Conservation (phyloP, 1,140 invertebrate genomes). For the Elysia chlorotica region DNA sequence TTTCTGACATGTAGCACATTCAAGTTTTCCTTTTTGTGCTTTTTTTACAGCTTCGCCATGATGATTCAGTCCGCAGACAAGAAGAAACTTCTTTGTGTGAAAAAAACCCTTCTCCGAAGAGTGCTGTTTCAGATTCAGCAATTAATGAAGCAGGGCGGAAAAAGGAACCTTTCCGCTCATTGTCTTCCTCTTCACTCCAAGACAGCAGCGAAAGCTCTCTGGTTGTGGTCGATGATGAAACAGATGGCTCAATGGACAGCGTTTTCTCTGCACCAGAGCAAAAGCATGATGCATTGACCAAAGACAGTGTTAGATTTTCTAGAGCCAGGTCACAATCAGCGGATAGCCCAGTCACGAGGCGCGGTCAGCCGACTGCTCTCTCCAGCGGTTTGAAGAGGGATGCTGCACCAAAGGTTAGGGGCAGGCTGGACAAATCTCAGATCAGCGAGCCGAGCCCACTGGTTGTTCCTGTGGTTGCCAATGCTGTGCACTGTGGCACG, state of each 20-base stretch:
- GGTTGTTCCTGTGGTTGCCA: slow-evolving; percentile 23
- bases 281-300: slow-evolving; percentile 5
- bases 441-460: slow-evolving; percentile 37
- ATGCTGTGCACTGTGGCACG: not conserved
- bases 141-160: not conserved
- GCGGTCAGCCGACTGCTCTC: slow-evolving; percentile 52
- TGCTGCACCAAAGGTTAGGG: slow-evolving; percentile 32
- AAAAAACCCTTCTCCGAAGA: not conserved
- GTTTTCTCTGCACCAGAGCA: slow-evolving; percentile 5
- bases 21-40: not conserved
- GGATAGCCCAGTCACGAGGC: slow-evolving; percentile 33
- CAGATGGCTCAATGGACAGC: not conserved
- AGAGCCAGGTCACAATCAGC: slow-evolving; percentile 34
- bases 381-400: slow-evolving; percentile 44
- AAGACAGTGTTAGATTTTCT: not conserved
- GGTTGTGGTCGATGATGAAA: slow-evolving; percentile 30
- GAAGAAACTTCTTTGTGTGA: too few relatives aligned
- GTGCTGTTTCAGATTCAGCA: not conserved
- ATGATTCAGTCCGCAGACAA: not conserved
- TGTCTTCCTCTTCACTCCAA: not conserved
- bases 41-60: not conserved
- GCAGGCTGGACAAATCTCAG: slow-evolving; percentile 46
- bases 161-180: not conserved
- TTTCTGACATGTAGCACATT: too few relatives aligned
- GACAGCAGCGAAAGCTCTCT: not conserved